Evolutionary conservation across 1,140 invertebrate species (phyloP).

Genomic region (Asobara japonica): DNA sequence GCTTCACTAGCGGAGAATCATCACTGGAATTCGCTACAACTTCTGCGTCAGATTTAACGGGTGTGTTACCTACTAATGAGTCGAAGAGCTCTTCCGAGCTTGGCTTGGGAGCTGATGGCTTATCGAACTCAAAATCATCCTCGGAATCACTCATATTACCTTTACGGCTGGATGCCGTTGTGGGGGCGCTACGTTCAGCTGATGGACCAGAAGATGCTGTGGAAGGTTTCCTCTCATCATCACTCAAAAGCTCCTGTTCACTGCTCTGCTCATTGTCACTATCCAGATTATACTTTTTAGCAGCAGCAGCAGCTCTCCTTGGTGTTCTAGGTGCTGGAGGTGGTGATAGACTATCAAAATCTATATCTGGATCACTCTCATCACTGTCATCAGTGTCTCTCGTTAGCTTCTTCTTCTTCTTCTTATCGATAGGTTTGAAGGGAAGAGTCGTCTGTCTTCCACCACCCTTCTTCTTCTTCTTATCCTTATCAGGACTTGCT

Average conservation of each 20-base stretch:
- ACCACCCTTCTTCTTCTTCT: constrained; percentile 47
- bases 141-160: constrained; percentile 54
- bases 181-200: neutral
- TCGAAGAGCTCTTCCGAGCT: constrained; percentile 63
- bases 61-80: constrained; percentile 54
- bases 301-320: constrained; percentile 44
- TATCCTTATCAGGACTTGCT: constrained; percentile 60
- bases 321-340: constrained; percentile 43
- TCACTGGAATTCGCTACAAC: constrained; percentile 36
- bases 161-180: neutral
- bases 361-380: constrained; percentile 51
- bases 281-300: constrained; percentile 54
- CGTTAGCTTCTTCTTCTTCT: constrained; percentile 42
- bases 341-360: constrained; percentile 58
- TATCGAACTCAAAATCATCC: constrained; percentile 53
- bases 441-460: constrained; percentile 55
- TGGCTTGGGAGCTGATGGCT: constrained; percentile 53
- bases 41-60: constrained; percentile 41
- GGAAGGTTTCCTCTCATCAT: constrained; percentile 38
- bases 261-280: constrained; percentile 45
- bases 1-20: constrained; percentile 47
- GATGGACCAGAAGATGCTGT: neutral
- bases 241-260: constrained; percentile 44
- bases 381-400: constrained; percentile 41
- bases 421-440: constrained; percentile 56